Conservation (phyloP, 2,113 vertebrate species). For the Podocnemis expansa region DNA sequence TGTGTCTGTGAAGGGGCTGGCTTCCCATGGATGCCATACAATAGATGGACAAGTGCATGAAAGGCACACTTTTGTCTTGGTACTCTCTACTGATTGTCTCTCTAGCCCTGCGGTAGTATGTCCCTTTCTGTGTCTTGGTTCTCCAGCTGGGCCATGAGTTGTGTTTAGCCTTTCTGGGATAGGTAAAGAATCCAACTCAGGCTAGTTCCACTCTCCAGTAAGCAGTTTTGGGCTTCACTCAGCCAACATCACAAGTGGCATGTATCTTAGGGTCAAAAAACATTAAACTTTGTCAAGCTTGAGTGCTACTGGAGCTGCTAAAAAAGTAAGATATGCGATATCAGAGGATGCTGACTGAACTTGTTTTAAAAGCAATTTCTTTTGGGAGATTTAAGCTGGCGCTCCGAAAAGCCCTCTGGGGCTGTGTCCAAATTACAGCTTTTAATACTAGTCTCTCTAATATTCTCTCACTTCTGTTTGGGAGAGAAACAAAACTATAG, state of each 20-base stretch:
- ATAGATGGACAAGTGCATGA: background rate
- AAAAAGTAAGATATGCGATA: slow-evolving; percentile 21
- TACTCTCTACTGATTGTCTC: background rate
- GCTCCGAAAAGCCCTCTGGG: background rate
- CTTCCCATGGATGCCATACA: background rate
- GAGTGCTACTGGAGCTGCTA: background rate
- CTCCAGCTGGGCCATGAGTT: background rate
- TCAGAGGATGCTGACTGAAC: background rate
- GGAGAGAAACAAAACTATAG: background rate
- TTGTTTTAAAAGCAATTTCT: background rate
- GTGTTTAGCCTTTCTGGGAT: background rate
- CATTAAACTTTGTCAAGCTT: background rate
- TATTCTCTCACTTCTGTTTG: background rate
- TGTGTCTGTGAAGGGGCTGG: background rate
- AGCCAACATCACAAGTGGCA: background rate
- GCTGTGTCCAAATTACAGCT: background rate
- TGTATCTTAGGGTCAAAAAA: background rate
- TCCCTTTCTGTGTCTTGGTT: background rate
- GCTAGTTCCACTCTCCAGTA: background rate
- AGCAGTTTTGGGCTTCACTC: background rate
- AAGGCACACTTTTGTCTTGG: background rate
- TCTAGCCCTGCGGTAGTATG: background rate
- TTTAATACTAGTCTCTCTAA: background rate
- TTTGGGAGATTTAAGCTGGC: background rate
- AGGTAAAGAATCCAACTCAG: background rate